Conservation (phyloP, 2,797 vertebrate genomes). For the Tympanoctomys barrerae region DNA sequence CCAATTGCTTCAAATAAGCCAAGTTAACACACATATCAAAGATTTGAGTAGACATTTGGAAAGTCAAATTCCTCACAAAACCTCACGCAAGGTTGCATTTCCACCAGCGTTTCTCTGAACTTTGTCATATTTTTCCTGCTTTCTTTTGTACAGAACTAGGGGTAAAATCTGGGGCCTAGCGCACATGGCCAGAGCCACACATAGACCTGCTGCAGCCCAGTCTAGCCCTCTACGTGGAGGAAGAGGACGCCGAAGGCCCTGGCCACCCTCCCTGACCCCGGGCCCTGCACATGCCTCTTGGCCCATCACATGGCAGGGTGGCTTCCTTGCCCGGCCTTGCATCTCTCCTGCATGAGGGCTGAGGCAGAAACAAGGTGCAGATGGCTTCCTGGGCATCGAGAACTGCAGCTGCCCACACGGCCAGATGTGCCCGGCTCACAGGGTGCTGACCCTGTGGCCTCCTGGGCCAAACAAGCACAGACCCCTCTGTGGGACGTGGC, state of each 20-base stretch:
- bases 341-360: background rate
- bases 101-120: background rate
- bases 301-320: background rate
- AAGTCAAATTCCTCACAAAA: background rate
- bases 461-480: background rate
- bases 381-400: fast-evolving
- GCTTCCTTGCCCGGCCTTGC: background rate
- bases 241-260: background rate
- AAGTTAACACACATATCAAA: background rate
- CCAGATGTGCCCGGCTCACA: background rate
- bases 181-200: background rate
- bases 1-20: background rate
- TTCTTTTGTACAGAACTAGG: background rate
- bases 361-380: background rate
- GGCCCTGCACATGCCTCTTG: background rate
- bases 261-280: background rate
- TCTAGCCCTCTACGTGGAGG: background rate
- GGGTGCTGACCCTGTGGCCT: no score
- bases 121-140: background rate
- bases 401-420: no score
- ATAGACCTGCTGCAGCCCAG: no score
- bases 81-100: background rate
- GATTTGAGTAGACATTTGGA: background rate
- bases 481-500: background rate
- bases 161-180: background rate